These are phyloP conservation scores for Sylvia atricapilla DNA, from an alignment of 2,113 vertebrate genomes.

Conservation along the genomic window DNA sequence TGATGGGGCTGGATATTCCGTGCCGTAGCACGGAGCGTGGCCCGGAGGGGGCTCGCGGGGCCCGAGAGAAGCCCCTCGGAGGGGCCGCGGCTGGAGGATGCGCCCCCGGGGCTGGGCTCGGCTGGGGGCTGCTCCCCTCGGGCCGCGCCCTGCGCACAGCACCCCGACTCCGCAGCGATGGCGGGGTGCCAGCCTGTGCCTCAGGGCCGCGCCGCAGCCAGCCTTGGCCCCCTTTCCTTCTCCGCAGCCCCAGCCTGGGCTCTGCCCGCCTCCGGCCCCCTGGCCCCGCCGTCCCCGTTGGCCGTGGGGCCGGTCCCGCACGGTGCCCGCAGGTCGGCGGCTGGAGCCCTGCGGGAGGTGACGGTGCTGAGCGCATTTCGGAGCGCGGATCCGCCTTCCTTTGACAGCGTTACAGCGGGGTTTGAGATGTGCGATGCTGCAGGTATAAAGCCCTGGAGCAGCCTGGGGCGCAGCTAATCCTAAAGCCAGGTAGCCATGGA, in stretches of 20 bases:
- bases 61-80: not conserved
- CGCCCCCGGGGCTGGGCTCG: not conserved
- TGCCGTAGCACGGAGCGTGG: not conserved
- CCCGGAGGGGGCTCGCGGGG: not conserved
- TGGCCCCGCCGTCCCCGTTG: not conserved
- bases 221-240: not conserved
- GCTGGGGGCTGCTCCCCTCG: not conserved
- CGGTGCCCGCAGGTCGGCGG: accelerated
- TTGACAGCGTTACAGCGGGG: not conserved
- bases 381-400: not conserved
- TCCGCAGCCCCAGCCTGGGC: too few species aligned
- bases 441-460: not conserved
- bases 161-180: slow-evolving; percentile 13
- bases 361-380: accelerated
- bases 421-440: not conserved
- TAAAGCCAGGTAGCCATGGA: not conserved
- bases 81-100: not conserved
- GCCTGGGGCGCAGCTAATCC: not conserved
- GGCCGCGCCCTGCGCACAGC: not conserved
- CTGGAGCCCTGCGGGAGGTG: not conserved
- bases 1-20: not conserved
- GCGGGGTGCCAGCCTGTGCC: not conserved
- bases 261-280: not conserved
- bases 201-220: not conserved
- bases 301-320: not conserved